These are phyloP conservation scores for Steinernema khuongi DNA, from an alignment of 1,140 invertebrate genomes.

Conservation along the genomic window DNA sequence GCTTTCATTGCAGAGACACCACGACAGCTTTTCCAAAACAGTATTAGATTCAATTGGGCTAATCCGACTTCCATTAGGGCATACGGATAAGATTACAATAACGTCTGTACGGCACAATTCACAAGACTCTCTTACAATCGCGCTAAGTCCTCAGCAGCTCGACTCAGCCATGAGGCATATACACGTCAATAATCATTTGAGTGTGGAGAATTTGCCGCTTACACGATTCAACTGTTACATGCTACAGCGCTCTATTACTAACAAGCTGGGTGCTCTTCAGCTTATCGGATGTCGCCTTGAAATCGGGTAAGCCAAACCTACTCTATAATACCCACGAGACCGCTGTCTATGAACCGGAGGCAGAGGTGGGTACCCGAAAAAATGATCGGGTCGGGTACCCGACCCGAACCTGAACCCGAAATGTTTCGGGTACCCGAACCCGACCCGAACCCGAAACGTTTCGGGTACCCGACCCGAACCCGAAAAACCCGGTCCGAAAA, in stretches of 20 bases:
- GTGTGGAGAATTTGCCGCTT: neutral
- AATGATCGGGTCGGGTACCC: no score
- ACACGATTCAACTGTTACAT: neutral
- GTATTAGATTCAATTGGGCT: neutral
- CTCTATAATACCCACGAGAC: neutral
- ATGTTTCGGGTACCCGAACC: no score
- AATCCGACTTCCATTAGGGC: neutral
- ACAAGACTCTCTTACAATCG: neutral
- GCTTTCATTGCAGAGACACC: neutral
- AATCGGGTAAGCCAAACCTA: neutral
- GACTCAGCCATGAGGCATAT: neutral
- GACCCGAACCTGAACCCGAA: no score
- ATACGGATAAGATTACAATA: neutral
- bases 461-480: no score
- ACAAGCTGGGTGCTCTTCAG: neutral
- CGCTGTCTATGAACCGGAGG: no score
- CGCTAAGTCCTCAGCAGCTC: neutral
- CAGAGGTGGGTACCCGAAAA: no score
- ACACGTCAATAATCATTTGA: neutral
- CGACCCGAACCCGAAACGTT: no score
- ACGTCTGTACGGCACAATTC: neutral
- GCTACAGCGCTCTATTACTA: neutral
- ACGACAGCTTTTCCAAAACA: neutral
- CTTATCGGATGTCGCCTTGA: constrained; percentile 4
- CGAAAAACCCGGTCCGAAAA: no score